A percentile compares a stretch with the other conserved stretches of the same genome.
Evolutionary conservation across 2,113 vertebrate species (phyloP).

Genomic region (Dromaius novaehollandiae): DNA sequence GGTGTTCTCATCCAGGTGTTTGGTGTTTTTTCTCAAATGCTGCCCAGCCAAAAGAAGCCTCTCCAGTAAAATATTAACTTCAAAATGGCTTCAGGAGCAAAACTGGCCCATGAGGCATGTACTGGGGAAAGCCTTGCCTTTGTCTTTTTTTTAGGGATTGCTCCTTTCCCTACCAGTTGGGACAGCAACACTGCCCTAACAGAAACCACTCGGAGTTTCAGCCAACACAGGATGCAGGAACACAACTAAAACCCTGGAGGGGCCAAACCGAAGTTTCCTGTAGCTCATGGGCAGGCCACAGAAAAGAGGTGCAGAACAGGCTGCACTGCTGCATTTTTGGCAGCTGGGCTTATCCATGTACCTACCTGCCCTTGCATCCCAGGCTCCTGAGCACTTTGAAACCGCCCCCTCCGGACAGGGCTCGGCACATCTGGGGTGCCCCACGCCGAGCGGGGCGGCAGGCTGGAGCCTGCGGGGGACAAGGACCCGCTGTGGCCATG

Average conservation of each 20-base stretch:
- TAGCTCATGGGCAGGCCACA: not conserved
- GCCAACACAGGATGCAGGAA: not conserved
- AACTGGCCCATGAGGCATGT: fast-evolving
- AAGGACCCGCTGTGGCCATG: not conserved
- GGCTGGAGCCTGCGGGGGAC: too few species aligned
- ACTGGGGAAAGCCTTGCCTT: fast-evolving
- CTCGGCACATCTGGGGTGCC: too few species aligned
- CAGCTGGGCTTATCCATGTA: not conserved
- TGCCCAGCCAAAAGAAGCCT: not conserved
- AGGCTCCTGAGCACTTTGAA: too few species aligned
- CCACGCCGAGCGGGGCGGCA: too few species aligned
- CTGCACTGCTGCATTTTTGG: not conserved
- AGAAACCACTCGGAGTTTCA: not conserved
- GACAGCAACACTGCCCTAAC: not conserved
- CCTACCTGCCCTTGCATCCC: not conserved
- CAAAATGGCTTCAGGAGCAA: fast-evolving
- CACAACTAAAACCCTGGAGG: not conserved
- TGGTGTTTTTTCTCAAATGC: fast-evolving
- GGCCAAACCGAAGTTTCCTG: not conserved
- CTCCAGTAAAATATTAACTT: not conserved
- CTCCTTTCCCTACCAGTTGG: not conserved
- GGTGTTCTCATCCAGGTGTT: not conserved
- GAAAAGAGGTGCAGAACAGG: not conserved
- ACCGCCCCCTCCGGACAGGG: too few species aligned
- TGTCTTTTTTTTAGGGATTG: not conserved